Evolutionary conservation across 2,113 vertebrate genomes (phyloP).

Genomic region (Pseudorhombus dupliciocellatus): DNA sequence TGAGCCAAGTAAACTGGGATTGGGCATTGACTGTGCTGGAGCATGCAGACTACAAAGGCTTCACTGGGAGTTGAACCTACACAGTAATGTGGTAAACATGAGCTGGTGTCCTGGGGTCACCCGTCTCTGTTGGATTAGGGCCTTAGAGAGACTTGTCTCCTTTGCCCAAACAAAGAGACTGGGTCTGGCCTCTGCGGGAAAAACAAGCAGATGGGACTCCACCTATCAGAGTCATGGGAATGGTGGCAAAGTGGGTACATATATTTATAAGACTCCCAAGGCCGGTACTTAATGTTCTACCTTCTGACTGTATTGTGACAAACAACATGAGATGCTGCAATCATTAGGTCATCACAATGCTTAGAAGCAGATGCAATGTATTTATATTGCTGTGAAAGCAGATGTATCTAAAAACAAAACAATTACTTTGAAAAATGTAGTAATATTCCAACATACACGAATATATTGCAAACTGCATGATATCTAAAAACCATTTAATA

Average conservation of each 20-base stretch:
- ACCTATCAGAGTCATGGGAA: constrained; percentile 17
- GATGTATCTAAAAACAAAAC: too few species aligned
- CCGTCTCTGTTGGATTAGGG: constrained; percentile 23
- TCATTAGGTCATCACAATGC: neutral
- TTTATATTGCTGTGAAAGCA: neutral
- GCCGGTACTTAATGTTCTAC: constrained; percentile 17
- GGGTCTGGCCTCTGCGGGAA: constrained; percentile 22
- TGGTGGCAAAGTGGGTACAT: neutral
- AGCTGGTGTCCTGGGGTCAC: constrained; percentile 19
- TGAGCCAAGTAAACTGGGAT: neutral
- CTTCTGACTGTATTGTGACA: neutral
- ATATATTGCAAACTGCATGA: neutral
- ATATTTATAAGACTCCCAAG: constrained; percentile 10
- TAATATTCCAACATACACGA: too few species aligned
- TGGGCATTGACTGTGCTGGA: neutral
- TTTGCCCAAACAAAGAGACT: constrained; percentile 7
- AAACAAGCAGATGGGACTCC: constrained; percentile 15
- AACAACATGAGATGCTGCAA: neutral
- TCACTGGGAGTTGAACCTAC: constrained; percentile 8
- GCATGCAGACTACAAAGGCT: neutral
- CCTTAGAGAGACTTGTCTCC: constrained; percentile 21
- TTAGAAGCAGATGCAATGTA: neutral
- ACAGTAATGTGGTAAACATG: constrained; percentile 34
- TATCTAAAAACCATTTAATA: too few species aligned
- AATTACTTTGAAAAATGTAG: too few species aligned